Base-by-base conservation (phyloP, 37 sponge, comb jelly and placozoan species). In the Hexactinellida sp. region DNA sequence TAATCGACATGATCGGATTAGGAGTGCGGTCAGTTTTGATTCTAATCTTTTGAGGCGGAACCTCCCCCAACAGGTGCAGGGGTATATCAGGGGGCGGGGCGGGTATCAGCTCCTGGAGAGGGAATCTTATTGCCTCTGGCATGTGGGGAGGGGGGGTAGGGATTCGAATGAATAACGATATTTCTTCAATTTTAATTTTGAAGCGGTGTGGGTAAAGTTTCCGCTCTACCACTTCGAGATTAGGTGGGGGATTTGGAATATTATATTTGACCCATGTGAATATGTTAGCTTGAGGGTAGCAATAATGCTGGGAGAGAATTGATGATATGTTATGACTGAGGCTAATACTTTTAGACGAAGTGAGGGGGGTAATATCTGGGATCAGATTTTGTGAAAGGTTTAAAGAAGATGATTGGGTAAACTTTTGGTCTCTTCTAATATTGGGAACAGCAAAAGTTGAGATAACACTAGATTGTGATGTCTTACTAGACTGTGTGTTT, bases 51-150 rank as follows among this genome's bases (percentile, higher is more conserved):
- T n/a, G 3, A 10, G 30, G 13, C 25, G 3, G 28, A 63, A n/a
- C 5, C 76, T 28, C 28, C 5, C 28, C 13, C 28, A 63, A 7
- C 5, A 63, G 76, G 34, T 63, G 13, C 34, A 5, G 3, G 30
- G 76, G 76, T 10, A 63, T 63, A 63, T 63, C 76, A 63, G 76
- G 76, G 34, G 76, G 76, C 3, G 76, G 76, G 76, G 76, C 1
- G 3, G 76, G 76, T 10, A 63, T 63, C 76, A 63, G 34, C 3
- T 10, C 21, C 5, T 21, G 30, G 3, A 63, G 30, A 13, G 47
- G 47, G 13, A 41, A 41, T 63, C 5, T 63, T 3, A 63, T 63
- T 28, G 34, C 21, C 76, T 63, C 76, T 25, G 32, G 76, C 76
- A 63, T 63, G 76, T 23, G 76, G 13, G 76, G 76, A 25, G 76